phyloP scores from a whole-genome alignment of 2,797 vertebrate species.

The Florisuga fusca region DNA sequence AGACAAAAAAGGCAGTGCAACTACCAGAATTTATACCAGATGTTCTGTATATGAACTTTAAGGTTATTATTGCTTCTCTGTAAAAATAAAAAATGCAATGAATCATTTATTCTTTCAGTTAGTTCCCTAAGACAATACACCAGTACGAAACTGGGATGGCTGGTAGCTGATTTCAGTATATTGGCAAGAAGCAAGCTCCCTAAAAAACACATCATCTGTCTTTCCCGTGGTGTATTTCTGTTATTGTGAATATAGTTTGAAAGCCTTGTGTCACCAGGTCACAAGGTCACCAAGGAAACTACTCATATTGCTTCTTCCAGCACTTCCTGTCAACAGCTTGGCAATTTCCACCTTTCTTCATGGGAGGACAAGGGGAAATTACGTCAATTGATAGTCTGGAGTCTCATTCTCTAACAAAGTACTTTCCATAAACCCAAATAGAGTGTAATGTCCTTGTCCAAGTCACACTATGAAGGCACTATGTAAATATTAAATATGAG shows the following conservation, averaged over 20 bases:
- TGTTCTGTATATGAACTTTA: not conserved
- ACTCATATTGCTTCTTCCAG: not conserved
- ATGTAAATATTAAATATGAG: conserved; percentile 67
- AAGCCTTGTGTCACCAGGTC: not conserved
- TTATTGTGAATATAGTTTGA: not conserved
- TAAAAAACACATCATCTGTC: not conserved
- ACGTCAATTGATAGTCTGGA: not conserved
- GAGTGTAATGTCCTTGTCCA: conserved; percentile 56
- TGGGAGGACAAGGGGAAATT: not conserved
- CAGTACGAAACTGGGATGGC: not conserved
- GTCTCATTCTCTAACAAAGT: not conserved
- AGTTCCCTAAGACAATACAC: not conserved
- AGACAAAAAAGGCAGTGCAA: not conserved
- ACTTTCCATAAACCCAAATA: conserved; percentile 4
- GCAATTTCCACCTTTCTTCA: conserved; percentile 16
- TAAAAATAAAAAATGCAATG: not conserved
- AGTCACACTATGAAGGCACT: conserved; percentile 43
- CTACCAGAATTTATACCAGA: not conserved
- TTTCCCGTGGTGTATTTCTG: not conserved
- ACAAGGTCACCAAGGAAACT: conserved; percentile 14
- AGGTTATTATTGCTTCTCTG: not conserved
- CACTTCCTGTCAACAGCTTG: not conserved
- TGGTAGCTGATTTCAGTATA: not conserved
- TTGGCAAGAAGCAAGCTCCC: not conserved
- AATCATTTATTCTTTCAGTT: not conserved